phyloP scores from a whole-genome alignment of 2,113 vertebrate species.

The Peromyscus maniculatus region DNA sequence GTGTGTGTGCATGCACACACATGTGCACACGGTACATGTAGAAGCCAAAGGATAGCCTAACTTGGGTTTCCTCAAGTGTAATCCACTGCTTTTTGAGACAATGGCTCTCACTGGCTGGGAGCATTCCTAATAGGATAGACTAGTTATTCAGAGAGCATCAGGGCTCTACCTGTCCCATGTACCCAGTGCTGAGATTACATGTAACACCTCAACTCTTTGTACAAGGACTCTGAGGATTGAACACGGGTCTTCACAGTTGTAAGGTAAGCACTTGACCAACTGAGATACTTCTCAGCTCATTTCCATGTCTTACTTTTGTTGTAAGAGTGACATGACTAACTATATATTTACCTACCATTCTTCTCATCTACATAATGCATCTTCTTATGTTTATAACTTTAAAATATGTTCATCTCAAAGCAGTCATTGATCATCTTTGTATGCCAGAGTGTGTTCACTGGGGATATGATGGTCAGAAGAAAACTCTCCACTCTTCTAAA shows the following conservation, averaged over 20 bases:
- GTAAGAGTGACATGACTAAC: background rate
- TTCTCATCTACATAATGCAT: background rate
- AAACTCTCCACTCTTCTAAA: background rate
- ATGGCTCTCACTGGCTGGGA: background rate
- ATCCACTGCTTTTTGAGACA: background rate
- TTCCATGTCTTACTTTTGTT: background rate
- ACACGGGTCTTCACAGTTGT: background rate
- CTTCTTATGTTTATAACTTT: background rate
- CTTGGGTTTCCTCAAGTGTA: too few species aligned
- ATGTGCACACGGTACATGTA: background rate
- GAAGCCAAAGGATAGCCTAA: background rate
- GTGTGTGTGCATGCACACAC: background rate
- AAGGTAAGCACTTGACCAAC: background rate
- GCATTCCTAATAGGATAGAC: background rate
- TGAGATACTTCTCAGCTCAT: background rate
- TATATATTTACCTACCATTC: background rate
- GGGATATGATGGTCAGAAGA: background rate
- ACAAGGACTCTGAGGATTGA: background rate
- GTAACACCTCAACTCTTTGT: background rate
- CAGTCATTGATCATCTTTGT: background rate
- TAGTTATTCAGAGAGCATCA: background rate
- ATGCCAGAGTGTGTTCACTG: background rate
- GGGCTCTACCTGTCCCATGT: too few species aligned
- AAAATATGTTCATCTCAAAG: background rate
- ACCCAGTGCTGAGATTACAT: background rate